Conservation (phyloP, 2,888 invertebrate genomes). For the Nomada fabriciana region DNA sequence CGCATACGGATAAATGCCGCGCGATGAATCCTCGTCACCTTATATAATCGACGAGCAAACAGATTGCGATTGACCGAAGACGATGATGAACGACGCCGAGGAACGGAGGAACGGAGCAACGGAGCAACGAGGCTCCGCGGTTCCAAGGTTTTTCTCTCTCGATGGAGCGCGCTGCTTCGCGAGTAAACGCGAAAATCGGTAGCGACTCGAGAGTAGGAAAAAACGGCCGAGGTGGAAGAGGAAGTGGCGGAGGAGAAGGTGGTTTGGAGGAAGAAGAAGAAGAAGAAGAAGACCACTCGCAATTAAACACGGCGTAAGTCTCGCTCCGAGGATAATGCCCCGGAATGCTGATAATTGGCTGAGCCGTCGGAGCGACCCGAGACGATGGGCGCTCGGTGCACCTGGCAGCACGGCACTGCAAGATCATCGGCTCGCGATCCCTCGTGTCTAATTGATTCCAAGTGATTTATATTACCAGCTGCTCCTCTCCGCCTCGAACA, state of each 20-base stretch:
- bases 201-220: slow-evolving; percentile 22
- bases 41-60: slow-evolving; percentile 44
- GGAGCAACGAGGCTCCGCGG: slow-evolving; percentile 7
- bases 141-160: neutral
- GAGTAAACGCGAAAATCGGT: slow-evolving; percentile 58
- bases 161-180: slow-evolving; percentile 19
- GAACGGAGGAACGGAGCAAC: neutral
- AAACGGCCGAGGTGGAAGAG: neutral
- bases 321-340: slow-evolving; percentile 77
- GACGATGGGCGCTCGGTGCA: slow-evolving; percentile 70
- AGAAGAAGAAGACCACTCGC: slow-evolving; percentile 67
- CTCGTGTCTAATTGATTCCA: slow-evolving; percentile 82
- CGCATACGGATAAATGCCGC: slow-evolving; percentile 17
- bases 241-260: neutral
- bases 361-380: slow-evolving; percentile 71
- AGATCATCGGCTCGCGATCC: slow-evolving; percentile 80
- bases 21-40: slow-evolving; percentile 33
- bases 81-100: slow-evolving; percentile 10
- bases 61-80: slow-evolving; percentile 36
- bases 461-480: slow-evolving; percentile 80
- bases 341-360: slow-evolving; percentile 82
- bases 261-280: slow-evolving; percentile 27
- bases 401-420: slow-evolving; percentile 74
- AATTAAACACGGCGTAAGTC: slow-evolving; percentile 75
- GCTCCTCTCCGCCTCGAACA: slow-evolving; percentile 70